phyloP scores from a whole-genome alignment of 2,113 vertebrate species.

The Eidolon helvum region DNA sequence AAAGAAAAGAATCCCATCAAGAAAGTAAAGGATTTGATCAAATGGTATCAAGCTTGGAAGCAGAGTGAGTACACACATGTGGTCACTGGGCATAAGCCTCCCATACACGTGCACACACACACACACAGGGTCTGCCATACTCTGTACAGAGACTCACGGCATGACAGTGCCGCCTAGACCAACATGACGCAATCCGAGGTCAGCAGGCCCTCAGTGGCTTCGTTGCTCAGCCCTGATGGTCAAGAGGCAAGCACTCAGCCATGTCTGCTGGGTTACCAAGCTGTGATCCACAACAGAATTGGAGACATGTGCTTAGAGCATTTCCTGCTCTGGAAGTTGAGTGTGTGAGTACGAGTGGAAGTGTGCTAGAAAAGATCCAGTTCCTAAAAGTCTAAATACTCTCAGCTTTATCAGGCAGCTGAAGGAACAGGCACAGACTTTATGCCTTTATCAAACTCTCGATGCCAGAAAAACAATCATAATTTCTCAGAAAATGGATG shows the following conservation, averaged over 20 bases:
- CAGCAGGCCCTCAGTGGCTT: not conserved
- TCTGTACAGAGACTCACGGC: not conserved
- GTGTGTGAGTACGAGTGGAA: not conserved
- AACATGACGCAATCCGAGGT: not conserved
- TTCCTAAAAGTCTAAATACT: not conserved
- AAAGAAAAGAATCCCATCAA: conserved; percentile 36
- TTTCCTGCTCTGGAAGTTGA: conserved; percentile 13
- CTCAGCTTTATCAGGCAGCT: not conserved
- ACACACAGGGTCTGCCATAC: not conserved
- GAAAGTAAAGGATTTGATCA: not conserved
- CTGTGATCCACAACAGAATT: not conserved
- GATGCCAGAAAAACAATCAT: not conserved
- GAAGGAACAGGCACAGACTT: not conserved
- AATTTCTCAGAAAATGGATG: not conserved
- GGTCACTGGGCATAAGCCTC: not conserved
- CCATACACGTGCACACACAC: not conserved
- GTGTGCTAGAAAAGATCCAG: not conserved
- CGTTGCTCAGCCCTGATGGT: fast-evolving
- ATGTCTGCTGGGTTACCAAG: not conserved
- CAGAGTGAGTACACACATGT: not conserved
- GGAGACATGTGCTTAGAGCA: not conserved
- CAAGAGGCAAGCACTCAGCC: not conserved
- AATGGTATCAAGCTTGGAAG: not conserved
- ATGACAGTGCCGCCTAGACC: not conserved
- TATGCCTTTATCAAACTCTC: not conserved